A percentile compares a stretch with the other conserved stretches of the same genome.
phyloP scores from a whole-genome alignment of 2,797 vertebrate species.

The Threskiornis aethiopicus region DNA sequence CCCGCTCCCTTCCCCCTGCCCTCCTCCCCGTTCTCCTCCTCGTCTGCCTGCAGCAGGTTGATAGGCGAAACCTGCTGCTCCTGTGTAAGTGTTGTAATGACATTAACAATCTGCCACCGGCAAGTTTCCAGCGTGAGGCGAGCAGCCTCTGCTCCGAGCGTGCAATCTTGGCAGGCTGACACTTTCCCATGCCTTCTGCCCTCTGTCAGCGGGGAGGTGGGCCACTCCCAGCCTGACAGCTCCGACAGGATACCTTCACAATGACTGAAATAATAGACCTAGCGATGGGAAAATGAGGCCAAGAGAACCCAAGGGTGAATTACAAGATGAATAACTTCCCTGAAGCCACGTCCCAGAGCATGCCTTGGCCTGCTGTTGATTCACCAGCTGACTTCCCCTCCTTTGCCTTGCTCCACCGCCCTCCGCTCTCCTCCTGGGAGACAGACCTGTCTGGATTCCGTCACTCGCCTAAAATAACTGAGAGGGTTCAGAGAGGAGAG shows the following conservation, averaged over 20 bases:
- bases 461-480: slow-evolving; percentile 37
- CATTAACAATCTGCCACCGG: slow-evolving; percentile 31
- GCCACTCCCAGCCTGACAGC: slow-evolving; percentile 72
- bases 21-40: background rate
- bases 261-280: slow-evolving; percentile 56
- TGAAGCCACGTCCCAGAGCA: slow-evolving; percentile 47
- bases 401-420: slow-evolving; percentile 21
- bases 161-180: slow-evolving; percentile 51
- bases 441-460: slow-evolving; percentile 54
- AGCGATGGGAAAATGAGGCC: slow-evolving; percentile 58
- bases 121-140: slow-evolving; percentile 43
- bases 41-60: background rate
- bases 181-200: slow-evolving; percentile 71
- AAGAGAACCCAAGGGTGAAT: slow-evolving; percentile 59
- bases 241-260: slow-evolving; percentile 64
- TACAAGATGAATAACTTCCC: slow-evolving; percentile 61
- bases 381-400: slow-evolving; percentile 63
- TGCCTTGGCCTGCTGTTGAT: slow-evolving; percentile 55
- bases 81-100: slow-evolving; percentile 13
- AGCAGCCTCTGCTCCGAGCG: slow-evolving; percentile 32
- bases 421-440: slow-evolving; percentile 18
- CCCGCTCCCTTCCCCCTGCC: background rate
- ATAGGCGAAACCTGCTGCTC: slow-evolving; percentile 31
- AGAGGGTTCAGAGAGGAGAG: background rate
- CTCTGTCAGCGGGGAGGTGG: slow-evolving; percentile 44